A percentile compares a stretch with the other conserved stretches of the same genome.
Evolutionary conservation across 2,888 invertebrate genomes (phyloP).

Genomic region (Lasioglossum villosulum): DNA sequence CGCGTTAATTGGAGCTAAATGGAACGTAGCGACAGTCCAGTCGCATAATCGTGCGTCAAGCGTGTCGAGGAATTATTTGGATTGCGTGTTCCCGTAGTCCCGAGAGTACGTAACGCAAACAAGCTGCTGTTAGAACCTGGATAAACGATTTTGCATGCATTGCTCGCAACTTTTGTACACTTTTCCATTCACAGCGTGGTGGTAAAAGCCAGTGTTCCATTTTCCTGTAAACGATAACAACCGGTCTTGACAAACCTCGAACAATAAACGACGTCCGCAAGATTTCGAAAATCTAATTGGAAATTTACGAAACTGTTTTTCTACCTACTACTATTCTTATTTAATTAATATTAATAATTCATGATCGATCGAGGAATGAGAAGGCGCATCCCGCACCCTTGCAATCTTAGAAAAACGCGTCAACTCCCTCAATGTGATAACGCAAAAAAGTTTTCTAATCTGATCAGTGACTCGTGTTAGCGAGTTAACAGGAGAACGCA

Average conservation of each 20-base stretch:
- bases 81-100: slow-evolving; percentile 8
- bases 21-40: slow-evolving; percentile 33
- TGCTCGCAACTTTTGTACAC: neutral
- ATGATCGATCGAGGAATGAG: neutral
- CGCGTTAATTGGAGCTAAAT: slow-evolving; percentile 51
- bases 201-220: neutral
- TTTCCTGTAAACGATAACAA: neutral
- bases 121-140: neutral
- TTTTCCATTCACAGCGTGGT: neutral
- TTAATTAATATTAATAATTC: neutral
- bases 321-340: neutral
- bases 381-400: no score
- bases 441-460: neutral
- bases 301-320: no score
- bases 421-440: no score
- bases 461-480: neutral
- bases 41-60: slow-evolving; percentile 20
- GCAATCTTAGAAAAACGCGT: no score
- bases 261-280: neutral
- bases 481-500: slow-evolving; percentile 10
- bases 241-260: neutral
- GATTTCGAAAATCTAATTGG: neutral
- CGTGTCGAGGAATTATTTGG: slow-evolving; percentile 11
- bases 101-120: slow-evolving; percentile 19
- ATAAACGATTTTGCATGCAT: neutral